A percentile compares a stretch with the other conserved stretches of the same genome.
These are phyloP conservation scores for Ditylenchus weischeri DNA, from an alignment of 2,888 invertebrate genomes.

Conservation along the genomic window DNA sequence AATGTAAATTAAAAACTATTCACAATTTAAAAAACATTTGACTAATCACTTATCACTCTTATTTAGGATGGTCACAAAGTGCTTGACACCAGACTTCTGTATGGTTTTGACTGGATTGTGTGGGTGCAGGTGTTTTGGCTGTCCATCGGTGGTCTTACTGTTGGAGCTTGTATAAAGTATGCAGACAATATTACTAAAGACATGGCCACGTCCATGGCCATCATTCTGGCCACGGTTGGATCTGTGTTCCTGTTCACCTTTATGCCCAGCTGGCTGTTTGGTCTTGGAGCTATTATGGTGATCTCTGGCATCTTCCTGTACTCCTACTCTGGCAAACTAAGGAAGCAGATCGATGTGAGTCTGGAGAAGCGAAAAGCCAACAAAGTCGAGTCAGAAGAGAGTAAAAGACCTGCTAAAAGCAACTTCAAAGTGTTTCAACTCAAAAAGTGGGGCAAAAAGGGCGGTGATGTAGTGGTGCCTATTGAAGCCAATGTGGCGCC, in stretches of 20 bases:
- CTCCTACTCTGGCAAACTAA: constrained; percentile 19
- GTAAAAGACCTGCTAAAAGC: background rate
- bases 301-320: constrained; percentile 92
- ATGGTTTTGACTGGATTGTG: constrained; percentile 68
- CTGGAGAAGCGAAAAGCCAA: background rate
- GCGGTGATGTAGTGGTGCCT: constrained; percentile 1
- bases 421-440: constrained; percentile 7
- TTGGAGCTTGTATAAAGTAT: constrained; percentile 92
- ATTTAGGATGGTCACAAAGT: constrained; percentile 47
- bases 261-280: constrained; percentile 75
- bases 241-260: constrained; percentile 70
- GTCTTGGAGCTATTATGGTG: constrained; percentile 78
- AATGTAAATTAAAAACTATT: too few relatives aligned
- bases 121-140: constrained; percentile 63
- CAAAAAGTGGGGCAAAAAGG: constrained; percentile 5
- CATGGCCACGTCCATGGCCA: constrained; percentile 93
- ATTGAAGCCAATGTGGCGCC: background rate
- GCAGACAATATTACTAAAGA: constrained; percentile 82
- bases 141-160: constrained; percentile 74
- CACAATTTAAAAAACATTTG: too few relatives aligned
- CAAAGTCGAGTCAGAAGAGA: background rate
- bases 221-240: constrained; percentile 85
- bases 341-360: background rate
- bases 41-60: background rate
- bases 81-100: constrained; percentile 68